Evolutionary conservation across 2,797 vertebrate species (phyloP), one percentile per base, ranked within the genome.

Genomic region (Megaceryle alcyon): DNA sequence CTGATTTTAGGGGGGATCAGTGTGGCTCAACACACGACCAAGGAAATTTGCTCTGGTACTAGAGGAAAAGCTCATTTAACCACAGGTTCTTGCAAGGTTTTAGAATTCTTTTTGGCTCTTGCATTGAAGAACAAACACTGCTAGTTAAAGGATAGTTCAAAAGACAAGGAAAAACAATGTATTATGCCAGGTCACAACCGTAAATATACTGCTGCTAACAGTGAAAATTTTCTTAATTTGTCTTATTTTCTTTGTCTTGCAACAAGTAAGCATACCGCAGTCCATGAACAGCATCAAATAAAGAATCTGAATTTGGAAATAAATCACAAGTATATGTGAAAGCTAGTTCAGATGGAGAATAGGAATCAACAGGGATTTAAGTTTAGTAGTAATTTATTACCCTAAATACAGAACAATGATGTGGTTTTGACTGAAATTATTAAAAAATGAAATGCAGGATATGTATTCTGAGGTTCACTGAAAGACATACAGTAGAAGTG

Each of bases 51-150:
- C 82, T 95, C 49, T 76, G 73, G 66, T 77, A 96, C 85, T 60
- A 29, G 20, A 96, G 63, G 76, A 72, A 92, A 94, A 88, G 31
- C 64, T 96, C 71, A 56, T 96, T 93, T 83, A 94, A 90, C 53
- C 48, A 66, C 51, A 72, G 56, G 29, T 76, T 84, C 54, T 80
- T 93, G 61, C 92, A 94, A 93, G 57, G 15, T 35, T 95, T 93
- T 81, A 73, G 80, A 81, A 64, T 68, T 92, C 63, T 91, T 81
- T 93, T 56, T 72, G 56, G n/a, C 12, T 87, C 76, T 92, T 85
- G 31, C 51, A 86, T 73, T 82, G 61, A 66, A 90, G 96, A 95
- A 56, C 25, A 79, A 82, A 37, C 19, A 88, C 6, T 0, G 4
- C 13, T 41, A 68, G 29, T 44, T 43, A 90, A 26, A 78, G 82